Evolutionary conservation across 2,888 invertebrate genomes (phyloP).

Genomic region (Lumbricus terrestris): DNA sequence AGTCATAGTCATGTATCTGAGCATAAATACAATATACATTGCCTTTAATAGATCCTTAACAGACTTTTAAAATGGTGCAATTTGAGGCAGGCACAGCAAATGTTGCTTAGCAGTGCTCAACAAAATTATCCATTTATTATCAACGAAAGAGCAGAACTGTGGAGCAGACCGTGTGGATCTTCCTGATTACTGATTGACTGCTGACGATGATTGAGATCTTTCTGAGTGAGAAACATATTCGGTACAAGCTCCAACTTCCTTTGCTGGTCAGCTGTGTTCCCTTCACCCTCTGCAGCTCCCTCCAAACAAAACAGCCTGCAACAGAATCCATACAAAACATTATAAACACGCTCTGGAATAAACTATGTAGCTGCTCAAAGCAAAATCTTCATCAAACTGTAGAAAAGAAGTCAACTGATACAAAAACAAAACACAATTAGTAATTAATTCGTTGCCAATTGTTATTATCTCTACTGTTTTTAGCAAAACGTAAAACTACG

Average conservation of each 20-base stretch:
- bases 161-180: conserved; percentile 76
- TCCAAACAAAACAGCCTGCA: not conserved
- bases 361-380: not conserved
- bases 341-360: not conserved
- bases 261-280: not conserved
- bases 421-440: not conserved
- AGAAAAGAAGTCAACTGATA: not conserved
- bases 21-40: too few relatives aligned
- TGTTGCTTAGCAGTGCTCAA: too few relatives aligned
- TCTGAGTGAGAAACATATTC: conserved; percentile 5
- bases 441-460: not conserved
- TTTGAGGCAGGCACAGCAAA: too few relatives aligned
- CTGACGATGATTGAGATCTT: conserved; percentile 75
- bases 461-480: not conserved
- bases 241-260: not conserved
- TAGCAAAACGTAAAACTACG: not conserved
- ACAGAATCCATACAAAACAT: not conserved
- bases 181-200: conserved; percentile 84
- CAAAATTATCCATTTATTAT: not conserved
- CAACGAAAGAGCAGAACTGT: not conserved
- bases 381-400: not conserved
- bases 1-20: not conserved
- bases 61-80: too few relatives aligned
- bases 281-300: not conserved
- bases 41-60: too few relatives aligned